phyloP scores from a whole-genome alignment of 1,140 invertebrate genomes.

The Drosophila serrata region DNA sequence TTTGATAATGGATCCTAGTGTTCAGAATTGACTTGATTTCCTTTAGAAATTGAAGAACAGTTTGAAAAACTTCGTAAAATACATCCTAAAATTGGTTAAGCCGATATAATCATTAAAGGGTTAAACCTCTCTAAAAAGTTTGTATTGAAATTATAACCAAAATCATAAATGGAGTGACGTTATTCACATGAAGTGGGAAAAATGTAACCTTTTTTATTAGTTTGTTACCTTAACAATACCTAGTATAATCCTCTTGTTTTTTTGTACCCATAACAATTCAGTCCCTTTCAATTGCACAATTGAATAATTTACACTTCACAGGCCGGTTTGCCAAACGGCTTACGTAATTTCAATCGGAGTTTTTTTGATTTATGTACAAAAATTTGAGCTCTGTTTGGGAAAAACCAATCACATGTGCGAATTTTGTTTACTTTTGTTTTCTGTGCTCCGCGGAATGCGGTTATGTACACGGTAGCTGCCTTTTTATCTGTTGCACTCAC shows the following conservation, averaged over 20 bases:
- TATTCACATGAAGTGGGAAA: not conserved
- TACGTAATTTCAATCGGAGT: conserved; percentile 33
- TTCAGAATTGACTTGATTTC: not conserved
- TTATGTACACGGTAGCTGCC: not conserved
- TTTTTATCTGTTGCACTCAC: conserved; percentile 30
- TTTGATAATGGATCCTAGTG: no score
- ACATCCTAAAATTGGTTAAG: not conserved
- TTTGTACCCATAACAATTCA: not conserved
- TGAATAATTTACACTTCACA: conserved; percentile 12
- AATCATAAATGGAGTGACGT: not conserved
- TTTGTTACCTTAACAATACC: not conserved
- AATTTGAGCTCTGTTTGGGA: conserved; percentile 5
- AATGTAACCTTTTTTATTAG: not conserved
- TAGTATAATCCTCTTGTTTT: not conserved
- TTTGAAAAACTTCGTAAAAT: not conserved
- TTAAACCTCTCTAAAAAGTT: not conserved
- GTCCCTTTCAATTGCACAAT: conserved; percentile 3
- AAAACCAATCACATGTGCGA: conserved; percentile 41
- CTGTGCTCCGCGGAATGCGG: conserved; percentile 1
- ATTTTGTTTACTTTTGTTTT: conserved; percentile 2
- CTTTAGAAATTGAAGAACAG: not conserved
- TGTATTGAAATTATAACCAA: not conserved
- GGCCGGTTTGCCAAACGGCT: conserved; percentile 7
- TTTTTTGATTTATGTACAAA: conserved; percentile 48
- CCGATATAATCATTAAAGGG: not conserved